These are phyloP conservation scores for Sarcophaga variegata DNA, from an alignment of 2,888 invertebrate species.

Conservation along the genomic window DNA sequence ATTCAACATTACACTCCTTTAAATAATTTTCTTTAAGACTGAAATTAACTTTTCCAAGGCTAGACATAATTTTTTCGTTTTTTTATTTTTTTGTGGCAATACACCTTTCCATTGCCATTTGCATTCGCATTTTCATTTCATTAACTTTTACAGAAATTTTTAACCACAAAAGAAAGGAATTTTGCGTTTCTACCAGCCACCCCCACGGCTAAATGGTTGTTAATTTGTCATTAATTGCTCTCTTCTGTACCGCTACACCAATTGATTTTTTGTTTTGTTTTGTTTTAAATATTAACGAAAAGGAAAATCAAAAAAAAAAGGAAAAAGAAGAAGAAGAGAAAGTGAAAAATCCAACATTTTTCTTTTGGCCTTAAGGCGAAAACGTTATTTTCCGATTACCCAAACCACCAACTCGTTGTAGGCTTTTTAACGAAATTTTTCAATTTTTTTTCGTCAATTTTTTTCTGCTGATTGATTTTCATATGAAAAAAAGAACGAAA, in stretches of 20 bases:
- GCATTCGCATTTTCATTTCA: background rate
- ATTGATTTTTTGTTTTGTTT: background rate
- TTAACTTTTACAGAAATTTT: background rate
- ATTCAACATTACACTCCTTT: too few relatives aligned
- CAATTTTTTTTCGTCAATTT: background rate
- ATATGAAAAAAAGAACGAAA: background rate
- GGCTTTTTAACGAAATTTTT: background rate
- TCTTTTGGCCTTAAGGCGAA: background rate
- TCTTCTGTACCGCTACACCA: background rate
- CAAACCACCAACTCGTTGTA: background rate
- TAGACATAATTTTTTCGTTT: too few relatives aligned
- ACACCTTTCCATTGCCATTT: background rate
- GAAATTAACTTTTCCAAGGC: too few relatives aligned
- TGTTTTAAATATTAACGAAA: background rate
- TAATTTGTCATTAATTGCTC: constrained; percentile 9
- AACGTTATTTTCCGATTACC: constrained; percentile 19
- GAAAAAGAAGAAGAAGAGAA: background rate
- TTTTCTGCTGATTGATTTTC: constrained; percentile 26
- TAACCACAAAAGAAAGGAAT: background rate
- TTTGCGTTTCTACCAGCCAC: background rate
- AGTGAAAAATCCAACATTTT: background rate
- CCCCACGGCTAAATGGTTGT: background rate
- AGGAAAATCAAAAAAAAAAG: background rate
- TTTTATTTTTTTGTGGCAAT: background rate
- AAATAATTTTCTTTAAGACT: too few relatives aligned